Evolutionary conservation across 2,113 vertebrate genomes (phyloP).

Genomic region (Mobula birostris): DNA sequence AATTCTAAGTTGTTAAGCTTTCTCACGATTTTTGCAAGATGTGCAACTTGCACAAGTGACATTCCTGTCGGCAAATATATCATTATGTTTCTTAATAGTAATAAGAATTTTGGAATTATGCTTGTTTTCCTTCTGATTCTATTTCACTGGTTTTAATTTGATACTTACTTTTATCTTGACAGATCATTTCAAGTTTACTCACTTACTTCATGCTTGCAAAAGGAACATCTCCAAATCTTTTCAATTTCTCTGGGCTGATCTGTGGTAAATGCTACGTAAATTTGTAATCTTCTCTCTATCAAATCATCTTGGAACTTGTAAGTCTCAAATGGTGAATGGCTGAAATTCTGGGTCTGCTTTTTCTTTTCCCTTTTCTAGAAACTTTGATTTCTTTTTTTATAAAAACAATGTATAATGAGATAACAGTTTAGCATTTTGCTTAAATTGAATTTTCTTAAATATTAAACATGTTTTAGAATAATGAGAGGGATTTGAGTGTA

Average conservation of each 20-base stretch:
- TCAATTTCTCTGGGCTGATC: slow-evolving; percentile 32
- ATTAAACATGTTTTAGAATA: neutral
- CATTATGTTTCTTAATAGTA: neutral
- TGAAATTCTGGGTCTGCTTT: slow-evolving; percentile 6
- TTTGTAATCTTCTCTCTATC: slow-evolving; percentile 24
- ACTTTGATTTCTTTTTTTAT: neutral
- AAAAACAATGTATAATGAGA: neutral
- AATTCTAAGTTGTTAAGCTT: neutral
- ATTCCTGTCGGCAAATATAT: neutral
- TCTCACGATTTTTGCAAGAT: neutral
- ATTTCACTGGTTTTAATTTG: slow-evolving; percentile 25
- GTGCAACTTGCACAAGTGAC: neutral
- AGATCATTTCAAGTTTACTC: slow-evolving; percentile 19
- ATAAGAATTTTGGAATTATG: neutral
- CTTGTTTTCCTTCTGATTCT: neutral
- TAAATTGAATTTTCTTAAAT: neutral
- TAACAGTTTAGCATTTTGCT: neutral
- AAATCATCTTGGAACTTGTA: slow-evolving; percentile 26
- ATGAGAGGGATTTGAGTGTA: neutral
- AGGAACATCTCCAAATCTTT: slow-evolving; percentile 13
- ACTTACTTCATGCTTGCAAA: slow-evolving; percentile 32
- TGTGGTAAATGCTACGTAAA: slow-evolving; percentile 32
- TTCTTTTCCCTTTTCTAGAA: slow-evolving; percentile 16
- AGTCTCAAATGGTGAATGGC: slow-evolving; percentile 22
- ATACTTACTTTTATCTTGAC: slow-evolving; percentile 24